Conservation (phyloP, 1,140 invertebrate species). For the Harlomillsia oculata region DNA sequence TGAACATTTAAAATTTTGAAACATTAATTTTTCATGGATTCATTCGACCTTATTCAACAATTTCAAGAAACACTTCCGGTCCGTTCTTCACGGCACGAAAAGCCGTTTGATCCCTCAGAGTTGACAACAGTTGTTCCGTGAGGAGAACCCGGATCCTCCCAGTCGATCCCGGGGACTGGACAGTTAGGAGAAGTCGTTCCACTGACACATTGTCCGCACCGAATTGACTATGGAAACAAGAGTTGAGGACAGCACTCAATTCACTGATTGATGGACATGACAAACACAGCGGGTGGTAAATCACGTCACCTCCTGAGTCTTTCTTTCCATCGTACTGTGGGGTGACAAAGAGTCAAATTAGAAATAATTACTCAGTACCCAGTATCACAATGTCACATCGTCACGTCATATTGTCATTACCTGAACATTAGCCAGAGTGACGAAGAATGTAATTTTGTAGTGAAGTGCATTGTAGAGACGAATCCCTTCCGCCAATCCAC, state of each 20-base stretch:
- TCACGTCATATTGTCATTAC: constrained; percentile 1
- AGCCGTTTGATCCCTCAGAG: constrained; percentile 35
- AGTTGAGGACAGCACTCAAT: constrained; percentile 27
- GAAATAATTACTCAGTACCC: neutral
- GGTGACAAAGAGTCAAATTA: neutral
- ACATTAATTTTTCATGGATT: too few species aligned
- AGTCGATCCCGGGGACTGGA: constrained; percentile 21
- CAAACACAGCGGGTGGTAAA: constrained; percentile 33
- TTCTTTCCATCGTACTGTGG: neutral
- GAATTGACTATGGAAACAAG: constrained; percentile 23
- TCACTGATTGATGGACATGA: constrained; percentile 32
- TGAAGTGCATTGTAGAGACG: constrained; percentile 82
- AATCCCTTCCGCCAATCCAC: constrained; percentile 81
- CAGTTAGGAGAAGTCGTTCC: constrained; percentile 31
- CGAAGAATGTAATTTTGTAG: constrained; percentile 39
- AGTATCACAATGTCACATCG: neutral
- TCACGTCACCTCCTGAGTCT: constrained; percentile 2
- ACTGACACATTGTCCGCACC: constrained; percentile 15
- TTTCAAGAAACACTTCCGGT: constrained; percentile 26
- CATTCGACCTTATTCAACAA: constrained; percentile 29
- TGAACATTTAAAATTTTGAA: too few species aligned
- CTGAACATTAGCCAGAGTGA: constrained; percentile 15
- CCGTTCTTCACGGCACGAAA: constrained; percentile 29
- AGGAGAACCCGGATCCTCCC: constrained; percentile 28
- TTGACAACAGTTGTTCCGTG: constrained; percentile 33